phyloP scores from a whole-genome alignment of 1,140 invertebrate species.

The Heliconius himera region DNA sequence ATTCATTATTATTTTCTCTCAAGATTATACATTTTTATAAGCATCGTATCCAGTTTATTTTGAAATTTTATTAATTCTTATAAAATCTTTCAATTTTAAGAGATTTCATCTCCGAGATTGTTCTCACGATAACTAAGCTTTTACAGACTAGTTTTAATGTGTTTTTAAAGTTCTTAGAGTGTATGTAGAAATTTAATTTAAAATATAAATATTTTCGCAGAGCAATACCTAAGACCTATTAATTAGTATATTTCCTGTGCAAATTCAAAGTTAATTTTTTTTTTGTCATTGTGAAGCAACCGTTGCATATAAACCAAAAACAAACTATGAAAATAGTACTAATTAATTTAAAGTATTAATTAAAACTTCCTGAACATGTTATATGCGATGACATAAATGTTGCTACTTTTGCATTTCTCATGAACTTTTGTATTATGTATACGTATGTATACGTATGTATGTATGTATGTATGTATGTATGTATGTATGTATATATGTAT shows the following conservation, averaged over 20 bases:
- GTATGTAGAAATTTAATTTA: neutral
- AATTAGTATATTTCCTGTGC: neutral
- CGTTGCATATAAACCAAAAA: neutral
- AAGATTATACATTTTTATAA: too few species aligned
- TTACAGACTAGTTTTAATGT: neutral
- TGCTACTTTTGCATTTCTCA: neutral
- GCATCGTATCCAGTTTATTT: too few species aligned
- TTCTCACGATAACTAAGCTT: neutral
- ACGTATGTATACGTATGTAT: neutral
- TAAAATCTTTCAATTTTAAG: neutral
- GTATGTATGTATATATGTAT: constrained; percentile 7
- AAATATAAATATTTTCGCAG: neutral
- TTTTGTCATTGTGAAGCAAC: neutral
- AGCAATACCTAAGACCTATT: neutral
- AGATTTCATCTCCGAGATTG: neutral
- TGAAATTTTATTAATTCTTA: too few species aligned
- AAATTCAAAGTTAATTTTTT: neutral
- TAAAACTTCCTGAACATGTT: neutral
- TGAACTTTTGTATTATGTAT: constrained; percentile 6
- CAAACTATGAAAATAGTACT: neutral
- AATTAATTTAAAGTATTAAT: neutral
- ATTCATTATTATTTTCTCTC: too few species aligned
- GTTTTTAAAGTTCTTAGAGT: neutral
- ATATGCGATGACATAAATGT: neutral
- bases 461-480: too few species aligned